These are phyloP conservation scores for Cosmopolites sordidus DNA, from an alignment of 2,888 invertebrate genomes.

Conservation along the genomic window DNA sequence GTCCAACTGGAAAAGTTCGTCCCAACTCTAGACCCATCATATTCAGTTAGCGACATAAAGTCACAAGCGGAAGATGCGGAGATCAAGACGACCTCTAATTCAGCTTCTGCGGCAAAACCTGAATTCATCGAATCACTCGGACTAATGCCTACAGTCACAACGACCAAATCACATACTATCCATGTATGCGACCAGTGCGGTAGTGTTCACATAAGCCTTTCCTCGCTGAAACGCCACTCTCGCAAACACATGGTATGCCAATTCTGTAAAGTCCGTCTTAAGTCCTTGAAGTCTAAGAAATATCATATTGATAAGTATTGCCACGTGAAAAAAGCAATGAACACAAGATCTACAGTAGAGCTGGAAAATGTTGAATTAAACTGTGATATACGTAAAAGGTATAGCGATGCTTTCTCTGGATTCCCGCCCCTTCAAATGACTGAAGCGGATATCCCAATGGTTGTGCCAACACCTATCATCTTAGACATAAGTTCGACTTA, in stretches of 20 bases:
- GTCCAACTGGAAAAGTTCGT: not conserved
- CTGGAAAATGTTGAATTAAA: slow-evolving; percentile 30
- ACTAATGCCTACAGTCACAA: slow-evolving; percentile 16
- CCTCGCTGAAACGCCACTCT: slow-evolving; percentile 30
- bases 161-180: slow-evolving; percentile 13
- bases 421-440: slow-evolving; percentile 1
- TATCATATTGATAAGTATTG: slow-evolving; percentile 31
- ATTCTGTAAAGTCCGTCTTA: slow-evolving; percentile 32
- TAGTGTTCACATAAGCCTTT: slow-evolving; percentile 24
- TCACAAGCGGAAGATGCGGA: not conserved
- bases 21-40: not conserved
- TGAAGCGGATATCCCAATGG: not conserved
- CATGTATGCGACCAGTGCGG: slow-evolving; percentile 33
- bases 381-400: slow-evolving; percentile 24
- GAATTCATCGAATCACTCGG: slow-evolving; percentile 24
- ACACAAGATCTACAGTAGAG: slow-evolving; percentile 21
- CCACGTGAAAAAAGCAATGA: slow-evolving; percentile 28
- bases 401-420: slow-evolving; percentile 23
- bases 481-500: too few relatives aligned
- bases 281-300: slow-evolving; percentile 25
- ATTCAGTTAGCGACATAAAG: too few relatives aligned
- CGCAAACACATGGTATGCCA: slow-evolving; percentile 33
- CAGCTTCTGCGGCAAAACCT: not conserved
- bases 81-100: not conserved
- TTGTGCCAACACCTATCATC: not conserved